These are phyloP conservation scores for Sesamia nonagrioides DNA, from an alignment of 1,140 invertebrate genomes.

Conservation along the genomic window DNA sequence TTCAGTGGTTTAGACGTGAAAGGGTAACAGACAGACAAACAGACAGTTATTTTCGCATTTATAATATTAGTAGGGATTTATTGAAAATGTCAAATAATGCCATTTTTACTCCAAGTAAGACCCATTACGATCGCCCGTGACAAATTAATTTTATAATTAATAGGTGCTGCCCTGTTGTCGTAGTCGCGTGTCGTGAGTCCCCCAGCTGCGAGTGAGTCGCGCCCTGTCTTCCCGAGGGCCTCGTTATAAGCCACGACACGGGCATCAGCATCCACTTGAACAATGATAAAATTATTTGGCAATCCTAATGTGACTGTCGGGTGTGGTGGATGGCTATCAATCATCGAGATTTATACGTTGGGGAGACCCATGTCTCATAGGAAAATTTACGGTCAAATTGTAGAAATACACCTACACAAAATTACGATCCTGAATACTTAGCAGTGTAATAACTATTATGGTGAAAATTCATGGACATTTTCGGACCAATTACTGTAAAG, in stretches of 20 bases:
- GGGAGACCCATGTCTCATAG: background rate
- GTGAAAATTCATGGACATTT: background rate
- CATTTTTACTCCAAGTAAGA: background rate
- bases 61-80: no score
- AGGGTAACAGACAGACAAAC: no score
- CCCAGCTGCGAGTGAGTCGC: constrained; percentile 6
- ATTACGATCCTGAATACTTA: background rate
- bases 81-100: background rate
- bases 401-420: background rate
- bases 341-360: background rate
- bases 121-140: background rate
- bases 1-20: no score
- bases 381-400: background rate
- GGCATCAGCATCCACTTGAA: background rate
- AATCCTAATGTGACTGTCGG: background rate
- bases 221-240: constrained; percentile 14
- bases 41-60: no score
- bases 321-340: background rate
- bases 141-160: constrained; percentile 30
- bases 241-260: constrained; percentile 1
- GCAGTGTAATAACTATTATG: background rate
- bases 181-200: background rate
- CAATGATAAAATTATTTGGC: constrained; percentile 17
- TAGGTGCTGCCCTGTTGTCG: constrained; percentile 5
- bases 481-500: background rate